Evolutionary conservation across 2,113 vertebrate species (phyloP), one percentile per base, ranked within the genome.

Genomic region (Xenopus borealis): DNA sequence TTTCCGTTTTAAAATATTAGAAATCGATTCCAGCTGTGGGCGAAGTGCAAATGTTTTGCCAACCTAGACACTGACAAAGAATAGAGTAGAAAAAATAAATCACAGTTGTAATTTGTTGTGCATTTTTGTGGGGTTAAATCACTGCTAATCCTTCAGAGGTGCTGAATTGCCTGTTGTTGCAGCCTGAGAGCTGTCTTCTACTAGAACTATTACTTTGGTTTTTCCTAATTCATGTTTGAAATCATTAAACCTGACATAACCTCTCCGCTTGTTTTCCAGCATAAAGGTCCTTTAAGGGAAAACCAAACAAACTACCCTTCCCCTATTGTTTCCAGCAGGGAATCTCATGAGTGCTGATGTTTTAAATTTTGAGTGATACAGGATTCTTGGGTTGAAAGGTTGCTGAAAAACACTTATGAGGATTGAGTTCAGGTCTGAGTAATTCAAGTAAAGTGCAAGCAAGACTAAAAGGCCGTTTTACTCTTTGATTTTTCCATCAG

Each of bases 1-100:
- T 93, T 40, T 90, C 90, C 91, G 87, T 92, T 92, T 92, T 89
- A 92, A n/a, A 93, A 92, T 93, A 93, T 91, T 91, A 92, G 90
- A 92, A 93, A 93, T 92, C 92, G 90, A 91, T 88, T 93, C 91
- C 91, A 92, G 90, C 91, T 93, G 91, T 88, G 86, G 88, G 83
- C 85, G 84, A 90, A 81, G 83, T 86, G 90, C 87, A 88, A 92
- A 93, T 85, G 88, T 89, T 89, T 90, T 91, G 87, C 89, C 89
- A 91, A 92, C 91, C 91, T 91, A 93, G 89, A 91, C 89, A 89
- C 91, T 91, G 89, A 91, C 90, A 93, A 91, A 44, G 52, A 67
- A 33, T 40, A 40, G 33, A 27, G 33, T 2, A 27, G 23, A 57
- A 30, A 40, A 18, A 40, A 40, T 46, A 91, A 91, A 91, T 91